Evolutionary conservation across 2,888 invertebrate species (phyloP), one percentile per base, ranked within the genome.

Genomic region (Scrobipalpa atriplicella): DNA sequence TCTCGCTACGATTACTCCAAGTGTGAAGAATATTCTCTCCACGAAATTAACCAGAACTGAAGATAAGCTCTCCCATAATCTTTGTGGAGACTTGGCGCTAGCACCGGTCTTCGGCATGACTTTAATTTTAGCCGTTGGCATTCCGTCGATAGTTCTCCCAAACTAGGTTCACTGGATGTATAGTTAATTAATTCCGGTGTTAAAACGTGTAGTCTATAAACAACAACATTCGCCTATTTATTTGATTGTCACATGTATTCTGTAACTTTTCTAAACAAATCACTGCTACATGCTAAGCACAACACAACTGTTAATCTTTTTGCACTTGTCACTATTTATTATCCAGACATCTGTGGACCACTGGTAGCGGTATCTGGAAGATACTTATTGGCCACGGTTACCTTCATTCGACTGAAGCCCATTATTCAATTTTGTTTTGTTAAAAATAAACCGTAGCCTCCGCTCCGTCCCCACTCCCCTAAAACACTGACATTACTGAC

Each of bases 1-100:
- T 63, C 77, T 86, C 19, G 94, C 95, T 64, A 96, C 93, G 67
- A 84, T 78, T 13, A 94, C 85, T 62, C 96, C 96, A 72, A 96
- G 93, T 66, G 94, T 94, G 76, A 82, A 93, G 80, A 93, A 93
- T 70, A 89, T 74, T 67, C 76, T 81, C 77, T 93, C 92, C 52
- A 91, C 89, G 71, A 87, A 82, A 72, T 88, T 78, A 51, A 93
- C 93, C 69, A 91, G 86, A 68, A 80, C 82, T 63, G 89, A 87
- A 36, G 93, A 88, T 64, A 85, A 72, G 66, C 77, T 78, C 75
- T 92, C 90, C 93, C 93, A 93, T 77, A 90, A 67, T 67, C 84
- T 78, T 77, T 91, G 92, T 51, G 90, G 89, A 43, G 86, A 82
- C 69, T 76, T 84, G 78, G 72, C 81, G 84, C 69, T 84, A 78